Percentiles rank a stretch among this genome's conserved stretches.
Conservation (phyloP, 2,888 invertebrate species). For the Dryomyza anilis region DNA sequence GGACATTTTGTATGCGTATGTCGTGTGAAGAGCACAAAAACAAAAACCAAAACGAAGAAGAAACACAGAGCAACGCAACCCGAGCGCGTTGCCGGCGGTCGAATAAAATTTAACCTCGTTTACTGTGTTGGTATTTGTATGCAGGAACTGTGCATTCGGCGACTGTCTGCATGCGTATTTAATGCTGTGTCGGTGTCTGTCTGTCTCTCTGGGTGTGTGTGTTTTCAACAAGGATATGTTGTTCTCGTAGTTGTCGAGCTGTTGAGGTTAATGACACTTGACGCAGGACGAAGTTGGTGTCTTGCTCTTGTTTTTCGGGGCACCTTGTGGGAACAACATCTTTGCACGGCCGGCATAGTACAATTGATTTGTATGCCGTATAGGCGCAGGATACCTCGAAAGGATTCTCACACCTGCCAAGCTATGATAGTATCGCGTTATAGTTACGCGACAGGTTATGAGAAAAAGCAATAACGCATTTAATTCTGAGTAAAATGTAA, state of each 20-base stretch:
- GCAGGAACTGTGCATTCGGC: background rate
- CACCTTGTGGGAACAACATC: too few relatives aligned
- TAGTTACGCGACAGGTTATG: background rate
- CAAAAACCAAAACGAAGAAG: background rate
- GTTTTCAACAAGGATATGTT: conserved; percentile 11
- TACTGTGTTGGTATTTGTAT: conserved; percentile 14
- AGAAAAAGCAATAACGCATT: too few relatives aligned
- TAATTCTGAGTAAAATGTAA: too few relatives aligned
- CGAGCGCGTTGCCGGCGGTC: background rate
- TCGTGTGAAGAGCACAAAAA: conserved; percentile 7
- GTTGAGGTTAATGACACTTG: conserved; percentile 43
- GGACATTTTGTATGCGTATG: conserved; percentile 26
- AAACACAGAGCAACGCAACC: background rate
- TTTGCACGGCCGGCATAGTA: too few relatives aligned
- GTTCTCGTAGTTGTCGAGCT: background rate
- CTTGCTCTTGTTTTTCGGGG: background rate
- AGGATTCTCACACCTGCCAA: conserved; percentile 9
- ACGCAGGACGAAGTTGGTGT: conserved; percentile 6
- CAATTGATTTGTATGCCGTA: too few relatives aligned
- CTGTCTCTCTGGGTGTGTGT: conserved; percentile 24
- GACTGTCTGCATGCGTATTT: background rate
- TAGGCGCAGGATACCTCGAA: background rate
- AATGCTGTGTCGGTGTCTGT: conserved; percentile 32
- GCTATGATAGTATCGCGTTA: background rate
- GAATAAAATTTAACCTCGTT: conserved; percentile 20